Evolutionary conservation across 2,113 vertebrate species (phyloP).

Genomic region (Nesogale talazaci): DNA sequence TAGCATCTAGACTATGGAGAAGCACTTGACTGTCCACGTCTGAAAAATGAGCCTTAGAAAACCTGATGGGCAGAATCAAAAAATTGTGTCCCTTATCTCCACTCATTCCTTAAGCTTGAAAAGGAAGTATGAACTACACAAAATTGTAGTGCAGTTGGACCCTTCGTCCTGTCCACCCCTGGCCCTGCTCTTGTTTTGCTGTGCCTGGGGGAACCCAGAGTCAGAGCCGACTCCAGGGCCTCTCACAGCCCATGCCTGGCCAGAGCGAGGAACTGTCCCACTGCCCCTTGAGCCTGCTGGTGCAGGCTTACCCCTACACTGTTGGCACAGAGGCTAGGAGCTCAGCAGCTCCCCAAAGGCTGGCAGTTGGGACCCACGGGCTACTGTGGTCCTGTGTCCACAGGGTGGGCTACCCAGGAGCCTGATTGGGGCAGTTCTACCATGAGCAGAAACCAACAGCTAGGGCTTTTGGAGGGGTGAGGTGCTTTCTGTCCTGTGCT

Average conservation of each 20-base stretch:
- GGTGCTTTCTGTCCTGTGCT: background rate
- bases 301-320: background rate
- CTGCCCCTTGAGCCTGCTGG: background rate
- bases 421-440: background rate
- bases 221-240: background rate
- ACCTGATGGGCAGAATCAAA: too few species aligned
- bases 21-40: too few species aligned
- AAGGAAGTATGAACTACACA: too few species aligned
- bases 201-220: background rate
- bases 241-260: background rate
- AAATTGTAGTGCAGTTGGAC: too few species aligned
- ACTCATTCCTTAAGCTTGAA: too few species aligned
- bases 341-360: background rate
- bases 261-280: rapidly evolving
- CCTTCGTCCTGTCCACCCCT: background rate
- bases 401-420: too few species aligned
- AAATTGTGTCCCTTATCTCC: too few species aligned
- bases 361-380: background rate
- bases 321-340: background rate
- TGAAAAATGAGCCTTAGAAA: too few species aligned
- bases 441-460: background rate
- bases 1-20: too few species aligned
- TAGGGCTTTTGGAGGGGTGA: background rate
- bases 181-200: background rate
- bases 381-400: background rate